These are phyloP conservation scores for Phataginus tetradactyla DNA, from an alignment of 2,797 vertebrate species.

Conservation along the genomic window DNA sequence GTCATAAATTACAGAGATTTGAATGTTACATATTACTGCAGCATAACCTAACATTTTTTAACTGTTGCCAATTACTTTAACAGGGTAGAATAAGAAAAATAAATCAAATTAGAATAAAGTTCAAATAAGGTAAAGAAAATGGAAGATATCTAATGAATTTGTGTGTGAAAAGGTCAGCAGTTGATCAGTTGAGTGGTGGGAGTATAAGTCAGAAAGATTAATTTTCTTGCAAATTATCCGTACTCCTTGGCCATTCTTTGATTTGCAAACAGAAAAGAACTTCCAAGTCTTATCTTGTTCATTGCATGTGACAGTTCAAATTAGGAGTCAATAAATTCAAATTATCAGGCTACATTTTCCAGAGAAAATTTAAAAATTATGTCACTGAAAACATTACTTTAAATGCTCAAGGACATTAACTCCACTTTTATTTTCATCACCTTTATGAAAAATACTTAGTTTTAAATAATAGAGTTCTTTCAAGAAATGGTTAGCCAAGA, in stretches of 20 bases:
- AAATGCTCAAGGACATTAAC: slow-evolving; percentile 8
- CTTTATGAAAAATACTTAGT: background rate
- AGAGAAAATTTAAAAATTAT: background rate
- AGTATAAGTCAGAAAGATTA: slow-evolving; percentile 42
- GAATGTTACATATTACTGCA: background rate
- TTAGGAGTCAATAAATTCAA: slow-evolving; percentile 22
- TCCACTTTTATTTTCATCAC: slow-evolving; percentile 49
- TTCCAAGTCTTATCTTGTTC: background rate
- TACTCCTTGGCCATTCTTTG: background rate
- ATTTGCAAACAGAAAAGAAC: background rate
- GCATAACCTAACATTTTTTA: background rate
- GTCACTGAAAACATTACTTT: background rate
- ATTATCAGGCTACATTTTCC: slow-evolving; percentile 38
- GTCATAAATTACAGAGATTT: background rate
- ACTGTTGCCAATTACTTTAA: background rate
- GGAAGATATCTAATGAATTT: slow-evolving; percentile 21
- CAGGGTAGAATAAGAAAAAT: background rate
- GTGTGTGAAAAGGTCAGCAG: background rate
- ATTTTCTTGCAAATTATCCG: slow-evolving; percentile 1
- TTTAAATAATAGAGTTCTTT: slow-evolving; percentile 9
- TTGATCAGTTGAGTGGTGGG: background rate
- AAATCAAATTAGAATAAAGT: background rate
- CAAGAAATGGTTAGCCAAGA: background rate
- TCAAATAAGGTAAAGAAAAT: slow-evolving; percentile 16
- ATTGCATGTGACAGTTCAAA: slow-evolving; percentile 9